A percentile compares a stretch with the other conserved stretches of the same genome.
Evolutionary conservation across 2,888 invertebrate genomes (phyloP).

Genomic region (Meiosimyza platycephala): DNA sequence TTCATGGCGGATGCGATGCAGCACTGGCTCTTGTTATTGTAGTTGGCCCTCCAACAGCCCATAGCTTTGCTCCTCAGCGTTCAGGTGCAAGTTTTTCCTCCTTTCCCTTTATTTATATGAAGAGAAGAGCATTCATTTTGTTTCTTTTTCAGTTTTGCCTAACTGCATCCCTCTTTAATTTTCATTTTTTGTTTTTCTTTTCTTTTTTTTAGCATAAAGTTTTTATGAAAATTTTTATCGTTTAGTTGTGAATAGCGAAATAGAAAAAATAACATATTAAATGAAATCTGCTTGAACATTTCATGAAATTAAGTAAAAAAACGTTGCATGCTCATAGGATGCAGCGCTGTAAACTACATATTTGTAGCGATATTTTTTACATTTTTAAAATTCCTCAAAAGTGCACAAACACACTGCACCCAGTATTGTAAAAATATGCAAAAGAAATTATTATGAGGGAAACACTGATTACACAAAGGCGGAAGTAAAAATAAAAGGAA

Average conservation of each 20-base stretch:
- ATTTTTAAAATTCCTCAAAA: too few relatives aligned
- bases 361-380: too few relatives aligned
- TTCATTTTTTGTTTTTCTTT: not conserved
- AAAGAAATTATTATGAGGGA: too few relatives aligned
- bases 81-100: not conserved
- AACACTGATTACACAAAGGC: too few relatives aligned
- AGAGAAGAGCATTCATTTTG: not conserved
- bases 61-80: not conserved
- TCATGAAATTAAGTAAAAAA: too few relatives aligned
- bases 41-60: constrained; percentile 13
- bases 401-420: too few relatives aligned
- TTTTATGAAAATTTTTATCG: constrained; percentile 27
- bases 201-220: constrained; percentile 9
- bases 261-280: too few relatives aligned
- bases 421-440: too few relatives aligned
- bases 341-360: too few relatives aligned
- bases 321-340: too few relatives aligned
- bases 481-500: too few relatives aligned
- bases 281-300: too few relatives aligned
- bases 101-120: constrained; percentile 6
- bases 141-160: not conserved
- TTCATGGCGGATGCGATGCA: constrained; percentile 12
- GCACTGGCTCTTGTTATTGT: not conserved
- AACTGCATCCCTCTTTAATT: not conserved
- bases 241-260: not conserved